A percentile compares a stretch with the other conserved stretches of the same genome.
Conservation (phyloP, 2,797 vertebrate genomes). For the Spheniscus humboldti region DNA sequence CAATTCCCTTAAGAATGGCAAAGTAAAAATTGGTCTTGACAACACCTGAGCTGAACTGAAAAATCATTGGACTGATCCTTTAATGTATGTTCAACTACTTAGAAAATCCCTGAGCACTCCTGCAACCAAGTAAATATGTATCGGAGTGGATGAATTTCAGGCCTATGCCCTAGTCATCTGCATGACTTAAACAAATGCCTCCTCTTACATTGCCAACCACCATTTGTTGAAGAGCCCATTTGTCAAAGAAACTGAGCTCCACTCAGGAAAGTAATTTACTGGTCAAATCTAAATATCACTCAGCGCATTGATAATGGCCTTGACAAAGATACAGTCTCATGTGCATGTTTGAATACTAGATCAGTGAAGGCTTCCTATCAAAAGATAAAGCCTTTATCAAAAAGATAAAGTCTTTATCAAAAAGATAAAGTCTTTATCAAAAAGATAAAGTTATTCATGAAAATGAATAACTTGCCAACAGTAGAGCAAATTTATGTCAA, state of each 20-base stretch:
- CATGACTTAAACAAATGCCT: not conserved
- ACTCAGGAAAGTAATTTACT: not conserved
- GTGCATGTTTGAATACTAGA: not conserved
- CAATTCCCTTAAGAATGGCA: not conserved
- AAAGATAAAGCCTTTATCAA: not conserved
- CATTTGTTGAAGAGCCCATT: not conserved
- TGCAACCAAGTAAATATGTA: not conserved
- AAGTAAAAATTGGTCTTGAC: not conserved
- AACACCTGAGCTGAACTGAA: not conserved
- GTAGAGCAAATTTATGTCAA: not conserved
- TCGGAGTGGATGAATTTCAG: not conserved
- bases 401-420: too few relatives aligned
- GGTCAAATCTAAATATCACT: not conserved
- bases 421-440: too few relatives aligned
- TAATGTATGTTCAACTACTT: not conserved
- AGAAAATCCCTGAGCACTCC: not conserved
- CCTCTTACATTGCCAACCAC: not conserved
- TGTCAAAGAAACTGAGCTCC: not conserved
- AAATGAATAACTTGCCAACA: not conserved
- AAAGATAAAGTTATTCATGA: too few relatives aligned
- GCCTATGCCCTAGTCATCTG: not conserved
- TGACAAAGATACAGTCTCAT: not conserved
- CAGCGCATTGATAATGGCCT: not conserved
- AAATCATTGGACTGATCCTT: not conserved
- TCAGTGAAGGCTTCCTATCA: not conserved